phyloP scores from a whole-genome alignment of 35 echinoderm and acorn worm species.

The Anneissia japonica region DNA sequence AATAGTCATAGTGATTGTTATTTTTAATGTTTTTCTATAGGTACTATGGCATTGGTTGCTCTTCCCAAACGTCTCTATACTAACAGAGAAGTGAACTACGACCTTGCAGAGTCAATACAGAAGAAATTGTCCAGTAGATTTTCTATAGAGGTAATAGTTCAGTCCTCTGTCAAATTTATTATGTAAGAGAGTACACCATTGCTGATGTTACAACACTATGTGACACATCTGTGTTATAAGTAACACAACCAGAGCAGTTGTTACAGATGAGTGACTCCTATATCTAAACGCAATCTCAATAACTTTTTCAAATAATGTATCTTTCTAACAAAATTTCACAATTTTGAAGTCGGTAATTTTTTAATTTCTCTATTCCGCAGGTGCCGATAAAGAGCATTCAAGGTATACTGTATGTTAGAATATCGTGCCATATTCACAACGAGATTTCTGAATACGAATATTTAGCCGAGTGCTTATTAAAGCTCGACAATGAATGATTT shows the following conservation, averaged over 20 bases:
- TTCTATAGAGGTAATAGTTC: constrained; percentile 62
- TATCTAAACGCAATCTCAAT: not conserved
- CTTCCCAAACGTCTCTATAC: constrained; percentile 30
- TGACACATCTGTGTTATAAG: no score
- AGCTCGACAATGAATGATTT: not conserved
- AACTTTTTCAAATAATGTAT: not conserved
- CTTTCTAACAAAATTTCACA: no score
- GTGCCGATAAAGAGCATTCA: constrained; percentile 69
- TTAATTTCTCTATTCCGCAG: constrained; percentile 1
- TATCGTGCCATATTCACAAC: constrained; percentile 75
- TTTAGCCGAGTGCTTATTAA: constrained; percentile 25
- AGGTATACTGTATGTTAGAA: constrained; percentile 54
- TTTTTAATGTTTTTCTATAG: constrained; percentile 9
- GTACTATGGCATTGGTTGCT: constrained; percentile 57
- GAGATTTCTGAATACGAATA: constrained; percentile 52
- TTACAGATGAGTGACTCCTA: not conserved
- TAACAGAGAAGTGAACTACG: constrained; percentile 30
- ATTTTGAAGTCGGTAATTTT: no score
- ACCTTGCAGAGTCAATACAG: constrained; percentile 56
- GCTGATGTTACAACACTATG: not conserved
- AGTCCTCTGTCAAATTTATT: no score
- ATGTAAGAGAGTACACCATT: not conserved
- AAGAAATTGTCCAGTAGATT: constrained; percentile 48
- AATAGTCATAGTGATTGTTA: not conserved
- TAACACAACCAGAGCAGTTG: not conserved